These are phyloP conservation scores for Epinephelus moara DNA, from an alignment of 2,113 vertebrate species.

Conservation along the genomic window DNA sequence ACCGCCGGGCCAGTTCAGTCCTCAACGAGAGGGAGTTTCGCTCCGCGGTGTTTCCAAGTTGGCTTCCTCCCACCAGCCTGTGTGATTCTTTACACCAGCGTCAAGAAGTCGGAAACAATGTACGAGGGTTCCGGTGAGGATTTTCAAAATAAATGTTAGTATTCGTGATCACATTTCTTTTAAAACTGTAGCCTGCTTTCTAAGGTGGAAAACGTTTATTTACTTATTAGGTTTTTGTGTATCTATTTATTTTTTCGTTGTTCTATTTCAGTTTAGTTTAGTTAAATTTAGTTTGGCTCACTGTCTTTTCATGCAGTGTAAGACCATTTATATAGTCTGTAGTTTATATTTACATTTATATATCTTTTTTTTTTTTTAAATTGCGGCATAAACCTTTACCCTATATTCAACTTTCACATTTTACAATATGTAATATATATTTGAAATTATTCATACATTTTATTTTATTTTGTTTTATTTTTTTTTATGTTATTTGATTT, in stretches of 20 bases:
- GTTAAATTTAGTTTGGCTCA: not conserved
- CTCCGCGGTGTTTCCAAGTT: slow-evolving; percentile 70
- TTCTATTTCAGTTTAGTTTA: not conserved
- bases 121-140: not conserved
- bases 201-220: too few species aligned
- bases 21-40: slow-evolving; percentile 54
- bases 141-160: slow-evolving; percentile 56
- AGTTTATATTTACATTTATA: too few species aligned
- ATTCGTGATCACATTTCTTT: too few species aligned
- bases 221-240: not conserved
- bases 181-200: too few species aligned
- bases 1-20: slow-evolving; percentile 49
- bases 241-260: not conserved
- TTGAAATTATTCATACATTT: too few species aligned
- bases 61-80: slow-evolving; percentile 66
- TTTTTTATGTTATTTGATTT: too few species aligned
- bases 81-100: not conserved
- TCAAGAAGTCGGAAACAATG: not conserved
- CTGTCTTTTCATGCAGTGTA: not conserved
- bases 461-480: too few species aligned
- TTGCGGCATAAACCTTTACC: not conserved
- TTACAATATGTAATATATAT: too few species aligned
- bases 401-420: not conserved
- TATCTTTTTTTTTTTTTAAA: too few species aligned
- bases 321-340: too few species aligned